phyloP scores from a whole-genome alignment of 2,797 vertebrate species.

The Adelosebastes latens region DNA sequence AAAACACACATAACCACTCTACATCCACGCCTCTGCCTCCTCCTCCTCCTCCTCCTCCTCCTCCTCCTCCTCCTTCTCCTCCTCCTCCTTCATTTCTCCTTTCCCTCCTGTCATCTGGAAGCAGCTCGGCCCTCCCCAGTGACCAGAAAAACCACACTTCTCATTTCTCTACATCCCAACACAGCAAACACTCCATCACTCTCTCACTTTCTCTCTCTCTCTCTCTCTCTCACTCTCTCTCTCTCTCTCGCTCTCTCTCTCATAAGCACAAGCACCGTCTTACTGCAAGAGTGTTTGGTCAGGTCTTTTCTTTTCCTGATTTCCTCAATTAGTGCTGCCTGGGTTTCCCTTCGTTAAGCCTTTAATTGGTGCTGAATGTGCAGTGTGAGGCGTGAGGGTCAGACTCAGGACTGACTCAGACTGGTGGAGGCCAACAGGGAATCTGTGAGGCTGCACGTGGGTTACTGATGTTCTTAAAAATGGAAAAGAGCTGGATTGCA shows the following conservation, averaged over 20 bases:
- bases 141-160: not conserved
- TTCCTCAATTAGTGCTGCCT: constrained; percentile 24
- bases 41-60: not conserved
- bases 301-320: constrained; percentile 5
- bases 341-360: constrained; percentile 14
- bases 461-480: too few relatives aligned
- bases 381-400: constrained; percentile 16
- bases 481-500: not conserved
- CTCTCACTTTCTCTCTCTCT: not conserved
- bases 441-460: not conserved
- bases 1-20: not conserved
- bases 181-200: constrained; percentile 29
- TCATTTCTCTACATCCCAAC: not conserved
- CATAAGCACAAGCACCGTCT: not conserved
- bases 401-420: constrained; percentile 4
- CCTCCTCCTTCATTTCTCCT: not conserved
- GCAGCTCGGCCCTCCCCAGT: not conserved
- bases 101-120: not conserved
- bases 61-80: too few relatives aligned
- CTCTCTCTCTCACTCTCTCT: too few relatives aligned
- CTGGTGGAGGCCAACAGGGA: not conserved
- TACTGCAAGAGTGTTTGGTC: constrained; percentile 2
- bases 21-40: not conserved
- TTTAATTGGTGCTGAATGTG: constrained; percentile 50
- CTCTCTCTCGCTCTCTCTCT: too few relatives aligned